Evolutionary conservation across 1,140 invertebrate species (phyloP), one percentile per base, ranked within the genome.

Genomic region (Drosophila littoralis): DNA sequence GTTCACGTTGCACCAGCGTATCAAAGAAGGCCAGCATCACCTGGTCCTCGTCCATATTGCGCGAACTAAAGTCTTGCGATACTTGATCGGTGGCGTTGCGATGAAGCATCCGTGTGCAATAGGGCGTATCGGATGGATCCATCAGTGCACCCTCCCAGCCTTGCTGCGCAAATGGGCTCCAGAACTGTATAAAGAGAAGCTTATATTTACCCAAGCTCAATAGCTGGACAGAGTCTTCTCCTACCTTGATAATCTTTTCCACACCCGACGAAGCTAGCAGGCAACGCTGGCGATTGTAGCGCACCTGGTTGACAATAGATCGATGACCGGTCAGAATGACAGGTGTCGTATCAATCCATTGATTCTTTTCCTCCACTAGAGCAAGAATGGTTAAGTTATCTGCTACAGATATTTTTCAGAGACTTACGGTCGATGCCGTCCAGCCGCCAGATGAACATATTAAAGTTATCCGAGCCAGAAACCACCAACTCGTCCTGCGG

Each of bases 1-100:
- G 95, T 92, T 98, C 97, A 15, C 96, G 94, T 92, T 98, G 97
- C 7, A 99, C 96, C 1, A 98, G 92, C 4, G 97, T 97, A 93
- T 99, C 98, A 88, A 99, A 99, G 92, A 98, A 98, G 17, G 98
- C 98, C 95, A 99, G 97, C 98, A 99, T 98, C 50, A 97, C 94
- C 1, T 97, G 96, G 93, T 99, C 98, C 93, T 99, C 98, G 43
- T 95, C 94, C 0, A 96, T 97, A 6, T 96, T 98, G 77, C 97
- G 95, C 71, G 97, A 95, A 77, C 95, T 96, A 81, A 96, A 96
- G 92, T 97, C 96, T 83, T 95, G 94, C 42, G 97, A 94, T 0
- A 98, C 95, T 63, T 97, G 94, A 5, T 98, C 95, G 32, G 98
- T 93, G 60, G 95, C 95, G 43, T 97, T 96, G 67, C 98, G 97